Percentiles rank a stretch among this genome's conserved stretches.
Conservation (phyloP, 2,888 invertebrate species). For the Rhaphigaster nebulosa region DNA sequence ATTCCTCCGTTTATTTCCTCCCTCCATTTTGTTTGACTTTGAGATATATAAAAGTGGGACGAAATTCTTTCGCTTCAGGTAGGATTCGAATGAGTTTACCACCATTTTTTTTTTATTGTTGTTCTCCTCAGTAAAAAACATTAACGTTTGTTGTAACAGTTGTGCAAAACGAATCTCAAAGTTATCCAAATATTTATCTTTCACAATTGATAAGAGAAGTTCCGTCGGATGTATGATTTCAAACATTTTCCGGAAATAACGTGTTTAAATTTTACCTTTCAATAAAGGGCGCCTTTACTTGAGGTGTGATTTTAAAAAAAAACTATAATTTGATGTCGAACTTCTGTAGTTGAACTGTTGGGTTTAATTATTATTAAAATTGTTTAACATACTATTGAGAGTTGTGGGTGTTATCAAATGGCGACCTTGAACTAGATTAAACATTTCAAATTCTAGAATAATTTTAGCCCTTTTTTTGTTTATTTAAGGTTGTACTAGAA, state of each 20-base stretch:
- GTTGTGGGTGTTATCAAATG: not conserved
- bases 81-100: no score
- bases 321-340: no score
- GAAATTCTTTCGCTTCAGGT: not conserved
- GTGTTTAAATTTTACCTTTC: not conserved
- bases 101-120: not conserved
- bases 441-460: not conserved
- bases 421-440: not conserved
- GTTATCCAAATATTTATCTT: not conserved
- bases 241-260: not conserved
- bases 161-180: not conserved
- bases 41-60: not conserved
- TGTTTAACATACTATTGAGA: not conserved
- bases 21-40: not conserved
- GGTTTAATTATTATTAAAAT: not conserved
- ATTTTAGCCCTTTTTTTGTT: not conserved
- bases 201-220: not conserved
- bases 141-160: not conserved
- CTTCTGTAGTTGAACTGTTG: no score
- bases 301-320: not conserved
- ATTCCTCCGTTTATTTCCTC: no score
- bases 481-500: not conserved
- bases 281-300: not conserved
- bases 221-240: not conserved
- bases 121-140: not conserved